phyloP scores from a whole-genome alignment of 2,888 invertebrate genomes.

The Carcina quercana region DNA sequence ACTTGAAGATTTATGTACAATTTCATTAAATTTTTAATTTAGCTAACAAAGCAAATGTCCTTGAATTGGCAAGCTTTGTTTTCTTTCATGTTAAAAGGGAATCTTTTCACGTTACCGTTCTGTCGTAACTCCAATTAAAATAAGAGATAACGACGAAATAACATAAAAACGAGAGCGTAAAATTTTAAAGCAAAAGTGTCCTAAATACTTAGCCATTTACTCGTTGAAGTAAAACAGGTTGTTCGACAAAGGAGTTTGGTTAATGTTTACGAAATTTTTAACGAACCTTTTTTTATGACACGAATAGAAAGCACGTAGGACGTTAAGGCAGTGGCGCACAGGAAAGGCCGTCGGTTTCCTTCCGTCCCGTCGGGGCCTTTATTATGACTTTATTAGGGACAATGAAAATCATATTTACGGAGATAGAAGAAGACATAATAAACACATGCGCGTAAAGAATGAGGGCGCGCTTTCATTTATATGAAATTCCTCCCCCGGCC shows the following conservation, averaged over 20 bases:
- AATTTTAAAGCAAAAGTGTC: too few relatives aligned
- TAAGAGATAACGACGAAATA: too few relatives aligned
- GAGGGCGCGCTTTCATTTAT: constrained; percentile 29
- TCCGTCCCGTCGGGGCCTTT: constrained; percentile 47
- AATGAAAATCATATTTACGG: constrained; percentile 63
- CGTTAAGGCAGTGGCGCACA: constrained; percentile 32
- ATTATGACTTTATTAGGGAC: constrained; percentile 60
- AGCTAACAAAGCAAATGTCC: constrained; percentile 11
- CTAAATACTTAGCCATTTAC: too few relatives aligned
- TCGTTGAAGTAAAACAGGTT: too few relatives aligned
- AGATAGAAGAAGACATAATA: constrained; percentile 54
- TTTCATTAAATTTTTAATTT: too few relatives aligned
- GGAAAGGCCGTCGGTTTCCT: constrained; percentile 55
- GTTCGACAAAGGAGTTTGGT: constrained; percentile 8
- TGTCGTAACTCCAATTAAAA: too few relatives aligned
- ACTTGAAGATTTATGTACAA: too few relatives aligned
- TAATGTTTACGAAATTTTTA: constrained; percentile 16
- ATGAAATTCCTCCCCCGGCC: constrained; percentile 24
- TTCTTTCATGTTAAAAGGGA: constrained; percentile 1
- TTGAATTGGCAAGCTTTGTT: constrained; percentile 8
- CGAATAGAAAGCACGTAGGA: constrained; percentile 15
- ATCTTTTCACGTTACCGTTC: too few relatives aligned
- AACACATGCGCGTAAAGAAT: constrained; percentile 53
- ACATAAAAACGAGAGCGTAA: too few relatives aligned
- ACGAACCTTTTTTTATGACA: constrained; percentile 15